Evolutionary conservation across 1,140 invertebrate genomes (phyloP), one percentile per base, ranked within the genome.

Genomic region (Hestina assimilis): DNA sequence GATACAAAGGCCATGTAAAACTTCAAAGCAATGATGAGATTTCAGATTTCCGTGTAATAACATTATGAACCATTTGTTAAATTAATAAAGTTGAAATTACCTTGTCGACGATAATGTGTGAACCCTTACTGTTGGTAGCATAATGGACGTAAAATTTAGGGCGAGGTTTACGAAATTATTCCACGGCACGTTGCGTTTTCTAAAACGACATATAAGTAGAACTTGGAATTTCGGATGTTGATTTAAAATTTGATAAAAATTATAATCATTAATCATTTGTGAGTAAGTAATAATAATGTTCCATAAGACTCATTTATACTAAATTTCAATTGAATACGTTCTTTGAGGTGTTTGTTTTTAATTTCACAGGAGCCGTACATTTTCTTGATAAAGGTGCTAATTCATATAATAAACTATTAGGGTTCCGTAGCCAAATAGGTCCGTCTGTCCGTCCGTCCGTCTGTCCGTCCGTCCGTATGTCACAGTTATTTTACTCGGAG

Each of bases 101-200:
- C 8, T 17, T 9, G 8, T 3, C 19, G 1, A 8, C 19, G 15
- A 3, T 38, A 38, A 38, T 8, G 15, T 19, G 33, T 38, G 8
- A 38, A 19, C 17, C 17, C 14, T 14, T 3, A 19, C 15, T 38
- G 15, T 9, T 19, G 19, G 14, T 17, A 17, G 17, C 17, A 38
- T 38, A 17, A 38, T 6, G 38, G n/a, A 26, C n/a, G n/a, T 40
- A 51, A 41, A 52, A 20, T 52, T 19, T 17, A 24, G 48, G 35
- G 20, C 14, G 28, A 6, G 14, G 11, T 41, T 52, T 23, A 52
- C 24, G 11, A 41, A 52, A 41, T 52, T 52, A 52, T 52, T 41
- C 48, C 4, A 12, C 11, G 48, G 19, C 48, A 52, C 38, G 48
- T 52, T 45, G 8, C 24, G 9, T 26, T 4, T 15, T 17, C 20